A percentile compares a stretch with the other conserved stretches of the same genome.
Conservation (phyloP, 1,140 invertebrate species). For the Antheraea mylitta region DNA sequence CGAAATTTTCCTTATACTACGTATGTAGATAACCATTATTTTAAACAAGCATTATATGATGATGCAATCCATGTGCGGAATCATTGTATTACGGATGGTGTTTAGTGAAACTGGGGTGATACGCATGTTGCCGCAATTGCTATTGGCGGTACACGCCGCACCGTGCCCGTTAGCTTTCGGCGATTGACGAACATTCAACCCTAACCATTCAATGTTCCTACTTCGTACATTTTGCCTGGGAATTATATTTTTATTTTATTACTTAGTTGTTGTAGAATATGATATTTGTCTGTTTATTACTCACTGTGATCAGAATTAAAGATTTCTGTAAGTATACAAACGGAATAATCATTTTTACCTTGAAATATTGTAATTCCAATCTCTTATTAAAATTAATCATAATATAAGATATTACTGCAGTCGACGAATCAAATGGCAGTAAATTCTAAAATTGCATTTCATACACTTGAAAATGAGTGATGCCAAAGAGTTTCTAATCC, state of each 20-base stretch:
- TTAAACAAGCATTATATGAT: not conserved
- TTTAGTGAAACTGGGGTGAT: slow-evolving; percentile 8
- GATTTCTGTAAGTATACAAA: too few relatives aligned
- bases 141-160: slow-evolving; percentile 52
- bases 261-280: not conserved
- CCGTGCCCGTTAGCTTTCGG: slow-evolving; percentile 29
- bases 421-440: slow-evolving; percentile 4
- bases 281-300: not conserved
- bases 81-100: not conserved
- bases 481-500: slow-evolving; percentile 26
- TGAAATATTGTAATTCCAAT: too few relatives aligned
- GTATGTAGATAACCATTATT: not conserved
- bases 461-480: not conserved
- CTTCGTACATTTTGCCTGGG: not conserved
- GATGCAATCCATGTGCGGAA: not conserved
- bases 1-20: not conserved
- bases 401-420: not conserved
- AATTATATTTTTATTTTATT: not conserved
- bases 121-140: slow-evolving; percentile 33
- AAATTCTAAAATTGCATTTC: slow-evolving; percentile 2
- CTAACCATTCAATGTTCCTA: slow-evolving; percentile 5
- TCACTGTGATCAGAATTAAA: not conserved
- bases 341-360: too few relatives aligned
- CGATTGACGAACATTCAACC: slow-evolving; percentile 21
- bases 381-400: not conserved